Evolutionary conservation across 2,888 invertebrate species (phyloP).

Genomic region (Brachycybe producta): DNA sequence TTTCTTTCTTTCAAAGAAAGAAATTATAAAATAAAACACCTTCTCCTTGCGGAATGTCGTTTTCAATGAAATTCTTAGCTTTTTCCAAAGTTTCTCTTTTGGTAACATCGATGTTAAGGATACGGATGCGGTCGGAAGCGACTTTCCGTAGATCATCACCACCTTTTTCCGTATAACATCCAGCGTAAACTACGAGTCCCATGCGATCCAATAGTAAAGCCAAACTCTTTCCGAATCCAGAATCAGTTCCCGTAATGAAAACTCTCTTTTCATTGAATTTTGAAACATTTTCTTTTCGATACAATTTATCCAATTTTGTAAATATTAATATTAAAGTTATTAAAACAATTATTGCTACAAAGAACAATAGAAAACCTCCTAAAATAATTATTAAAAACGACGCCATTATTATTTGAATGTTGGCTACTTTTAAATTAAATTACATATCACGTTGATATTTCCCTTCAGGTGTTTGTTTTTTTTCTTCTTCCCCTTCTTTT

Average conservation of each 20-base stretch:
- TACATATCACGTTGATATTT: too few relatives aligned
- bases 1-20: neutral
- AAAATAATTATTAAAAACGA: too few relatives aligned
- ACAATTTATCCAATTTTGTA: neutral
- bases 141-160: neutral
- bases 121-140: neutral
- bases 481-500: too few relatives aligned
- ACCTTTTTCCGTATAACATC: neutral
- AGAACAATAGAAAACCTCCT: too few relatives aligned
- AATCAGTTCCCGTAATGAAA: conserved; percentile 5
- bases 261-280: neutral
- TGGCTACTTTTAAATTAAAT: too few relatives aligned
- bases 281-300: neutral
- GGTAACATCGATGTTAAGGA: neutral
- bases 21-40: neutral
- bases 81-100: neutral
- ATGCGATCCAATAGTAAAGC: conserved; percentile 3
- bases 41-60: neutral
- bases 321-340: too few relatives aligned
- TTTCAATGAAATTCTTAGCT: conserved; percentile 1
- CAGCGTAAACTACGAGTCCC: conserved; percentile 5
- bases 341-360: too few relatives aligned
- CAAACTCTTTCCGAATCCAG: conserved; percentile 1
- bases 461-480: too few relatives aligned
- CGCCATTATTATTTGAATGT: too few relatives aligned